phyloP scores from a whole-genome alignment of 2,113 vertebrate genomes.

The Propithecus coquereli region DNA sequence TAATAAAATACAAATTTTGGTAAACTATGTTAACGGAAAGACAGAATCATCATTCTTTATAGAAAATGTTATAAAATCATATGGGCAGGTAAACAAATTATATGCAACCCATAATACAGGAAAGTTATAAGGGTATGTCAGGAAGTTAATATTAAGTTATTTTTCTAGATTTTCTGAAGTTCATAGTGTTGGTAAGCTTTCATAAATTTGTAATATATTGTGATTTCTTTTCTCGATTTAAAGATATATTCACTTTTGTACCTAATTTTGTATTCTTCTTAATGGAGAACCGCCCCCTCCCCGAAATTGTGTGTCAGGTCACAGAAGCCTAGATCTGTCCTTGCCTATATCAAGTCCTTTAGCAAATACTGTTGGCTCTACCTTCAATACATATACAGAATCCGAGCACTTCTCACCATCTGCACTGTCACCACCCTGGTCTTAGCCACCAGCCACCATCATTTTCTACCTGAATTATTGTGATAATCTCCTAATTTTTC shows the following conservation, averaged over 20 bases:
- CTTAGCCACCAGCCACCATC: not conserved
- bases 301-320: not conserved
- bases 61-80: conserved; percentile 21
- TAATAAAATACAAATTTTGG: conserved; percentile 10
- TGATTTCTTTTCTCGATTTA: not conserved
- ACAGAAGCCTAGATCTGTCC: not conserved
- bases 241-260: not conserved
- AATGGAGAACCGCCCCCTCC: not conserved
- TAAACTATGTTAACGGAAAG: not conserved
- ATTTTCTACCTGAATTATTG: not conserved
- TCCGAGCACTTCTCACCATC: not conserved
- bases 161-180: conserved; percentile 2
- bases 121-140: not conserved
- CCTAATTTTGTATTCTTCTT: conserved; percentile 6
- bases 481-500: not conserved
- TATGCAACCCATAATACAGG: not conserved
- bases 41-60: not conserved
- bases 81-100: not conserved
- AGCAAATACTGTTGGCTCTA: not conserved
- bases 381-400: not conserved
- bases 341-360: not conserved
- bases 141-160: conserved; percentile 4
- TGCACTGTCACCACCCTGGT: not conserved
- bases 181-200: conserved; percentile 21
- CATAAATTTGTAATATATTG: not conserved